Evolutionary conservation across 2,888 invertebrate species (phyloP).

Genomic region (Diarsia brunnea): DNA sequence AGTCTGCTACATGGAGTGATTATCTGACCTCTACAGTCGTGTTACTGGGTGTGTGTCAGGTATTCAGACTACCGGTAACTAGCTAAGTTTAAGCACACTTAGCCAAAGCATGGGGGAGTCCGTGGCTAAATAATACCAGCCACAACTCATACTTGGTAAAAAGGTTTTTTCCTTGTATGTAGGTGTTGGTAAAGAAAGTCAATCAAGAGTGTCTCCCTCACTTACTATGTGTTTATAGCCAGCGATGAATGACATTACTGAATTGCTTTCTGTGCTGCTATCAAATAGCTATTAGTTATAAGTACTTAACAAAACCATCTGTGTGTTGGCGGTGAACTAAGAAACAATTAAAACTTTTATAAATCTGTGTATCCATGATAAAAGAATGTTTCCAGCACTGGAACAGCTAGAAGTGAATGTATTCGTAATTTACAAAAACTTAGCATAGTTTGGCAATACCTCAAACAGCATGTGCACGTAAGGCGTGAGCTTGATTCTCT

Average conservation of each 20-base stretch:
- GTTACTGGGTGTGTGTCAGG: background rate
- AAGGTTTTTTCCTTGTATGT: background rate
- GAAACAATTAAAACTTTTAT: background rate
- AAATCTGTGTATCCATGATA: background rate
- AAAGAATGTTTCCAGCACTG: background rate
- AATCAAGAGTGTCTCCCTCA: background rate
- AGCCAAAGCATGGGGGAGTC: background rate
- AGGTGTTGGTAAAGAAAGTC: background rate
- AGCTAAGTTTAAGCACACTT: background rate
- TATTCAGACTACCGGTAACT: background rate
- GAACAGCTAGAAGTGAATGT: background rate
- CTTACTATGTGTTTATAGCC: background rate
- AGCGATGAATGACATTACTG: conserved; percentile 1
- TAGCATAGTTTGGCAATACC: conserved; percentile 74
- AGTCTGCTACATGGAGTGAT: background rate
- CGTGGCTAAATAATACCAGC: too few relatives aligned
- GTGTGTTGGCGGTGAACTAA: background rate
- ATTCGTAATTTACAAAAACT: background rate
- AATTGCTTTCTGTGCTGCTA: conserved; percentile 2
- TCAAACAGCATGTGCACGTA: conserved; percentile 98
- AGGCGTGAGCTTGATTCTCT: conserved; percentile 96
- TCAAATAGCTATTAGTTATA: background rate
- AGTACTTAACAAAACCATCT: background rate
- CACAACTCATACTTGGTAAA: background rate
- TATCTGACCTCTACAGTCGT: background rate